Base-by-base conservation (phyloP, 92 coral and sea anemone genomes). In the Paragorgia papillata region DNA sequence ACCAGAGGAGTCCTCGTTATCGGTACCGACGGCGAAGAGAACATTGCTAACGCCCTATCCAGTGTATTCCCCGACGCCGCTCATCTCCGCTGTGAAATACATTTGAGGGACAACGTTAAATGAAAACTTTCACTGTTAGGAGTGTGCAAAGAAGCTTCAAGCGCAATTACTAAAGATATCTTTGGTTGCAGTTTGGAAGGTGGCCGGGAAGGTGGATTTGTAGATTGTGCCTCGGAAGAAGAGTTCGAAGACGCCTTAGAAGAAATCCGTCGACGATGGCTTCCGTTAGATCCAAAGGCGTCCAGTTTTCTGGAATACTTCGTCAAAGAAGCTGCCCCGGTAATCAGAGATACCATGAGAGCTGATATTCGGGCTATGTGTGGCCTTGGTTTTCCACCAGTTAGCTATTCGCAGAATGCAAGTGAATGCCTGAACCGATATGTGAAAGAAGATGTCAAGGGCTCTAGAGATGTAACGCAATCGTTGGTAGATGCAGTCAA, bases 1-100 rank as follows among this genome's bases (percentile, higher is more conserved):
- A 79, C 69, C 22, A 18, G 30, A 35, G 84, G 77, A 12, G 77
- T 66, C 46, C 67, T 79, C 51, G 76, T 79, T 17, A 18, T 53
- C 27, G 84, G 84, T 26, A 66, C 84, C 6, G 84, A 79, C 35
- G 85, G 89, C 24, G 85, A 86, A 27, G 81, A 80, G 51, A 79
- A 85, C 29, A 21, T 85, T 14, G 46, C 14, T 9, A 55, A 53
- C 18, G 80, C 84, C 2, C 20, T 68, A 33, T 27, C 65, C 10
- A 35, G 69, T 34, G 88, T 68, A 10, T 84, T 78, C 70, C 55
- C 31, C 44, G 57, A 48, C 28, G 88, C 88, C 30, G 64, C 24
- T 56, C 84, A 78, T 35, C 63, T 78, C 24, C 73, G 80, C 1
- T 84, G 88, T 63, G 83, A 78, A 65, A 77, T 83, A 18, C 87